These are phyloP conservation scores for Neodiprion fabricii DNA, from an alignment of 1,140 invertebrate species.

Conservation along the genomic window DNA sequence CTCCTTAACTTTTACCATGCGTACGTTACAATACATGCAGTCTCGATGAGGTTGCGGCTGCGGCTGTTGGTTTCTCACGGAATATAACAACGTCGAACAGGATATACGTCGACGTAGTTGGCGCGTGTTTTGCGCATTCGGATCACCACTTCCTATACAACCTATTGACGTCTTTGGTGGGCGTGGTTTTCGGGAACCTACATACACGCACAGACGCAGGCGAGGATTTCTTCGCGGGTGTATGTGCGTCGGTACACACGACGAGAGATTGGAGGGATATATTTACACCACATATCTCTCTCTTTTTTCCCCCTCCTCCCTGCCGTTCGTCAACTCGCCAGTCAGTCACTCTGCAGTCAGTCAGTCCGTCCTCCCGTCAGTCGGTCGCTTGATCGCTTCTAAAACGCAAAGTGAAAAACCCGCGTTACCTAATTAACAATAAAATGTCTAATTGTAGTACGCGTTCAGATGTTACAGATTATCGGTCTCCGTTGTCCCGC, in stretches of 20 bases:
- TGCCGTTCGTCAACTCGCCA: slow-evolving; percentile 27
- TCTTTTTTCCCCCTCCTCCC: slow-evolving; percentile 41
- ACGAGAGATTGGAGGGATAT: slow-evolving; percentile 52
- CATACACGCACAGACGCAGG: background rate
- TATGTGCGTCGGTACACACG: background rate
- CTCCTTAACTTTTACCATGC: no score
- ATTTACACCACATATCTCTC: slow-evolving; percentile 50
- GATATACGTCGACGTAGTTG: slow-evolving; percentile 24
- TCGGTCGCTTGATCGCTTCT: background rate
- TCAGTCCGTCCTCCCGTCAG: slow-evolving; percentile 19
- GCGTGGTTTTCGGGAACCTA: slow-evolving; percentile 37
- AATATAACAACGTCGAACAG: slow-evolving; percentile 19
- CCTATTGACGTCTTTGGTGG: slow-evolving; percentile 54
- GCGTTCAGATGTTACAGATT: slow-evolving; percentile 40
- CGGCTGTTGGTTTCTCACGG: slow-evolving; percentile 9
- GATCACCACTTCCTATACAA: slow-evolving; percentile 32
- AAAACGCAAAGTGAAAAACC: background rate
- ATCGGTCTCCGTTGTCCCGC: slow-evolving; percentile 33
- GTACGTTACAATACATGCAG: background rate
- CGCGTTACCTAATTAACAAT: slow-evolving; percentile 42
- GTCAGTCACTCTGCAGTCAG: slow-evolving; percentile 29
- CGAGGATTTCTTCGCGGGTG: background rate
- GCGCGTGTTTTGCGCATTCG: slow-evolving; percentile 36
- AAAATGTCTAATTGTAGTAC: slow-evolving; percentile 41
- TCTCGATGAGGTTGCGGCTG: background rate